Evolutionary conservation across 1,140 invertebrate genomes (phyloP), one percentile per base, ranked within the genome.

Genomic region (Formica exsecta): DNA sequence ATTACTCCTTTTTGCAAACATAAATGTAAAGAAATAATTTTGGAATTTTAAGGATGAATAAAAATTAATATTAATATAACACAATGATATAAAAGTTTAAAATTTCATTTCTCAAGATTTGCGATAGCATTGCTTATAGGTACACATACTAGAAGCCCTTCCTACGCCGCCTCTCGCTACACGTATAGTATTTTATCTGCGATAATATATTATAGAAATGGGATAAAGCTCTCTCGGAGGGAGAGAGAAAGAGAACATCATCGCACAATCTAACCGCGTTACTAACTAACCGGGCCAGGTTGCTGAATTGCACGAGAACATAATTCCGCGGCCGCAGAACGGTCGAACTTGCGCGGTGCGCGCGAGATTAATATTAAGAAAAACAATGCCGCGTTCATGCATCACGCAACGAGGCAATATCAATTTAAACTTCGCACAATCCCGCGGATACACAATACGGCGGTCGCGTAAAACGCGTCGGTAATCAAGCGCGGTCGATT

Each of bases 331-430:
- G 32, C 36, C 25, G 65, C 22, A 22, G 22, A 80, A 77, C 48
- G 65, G 54, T 61, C n/a, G 25, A 83, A 83, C 79, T 83, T 74
- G 68, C 38, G 54, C 79, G 65, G 44, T 16, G n/a, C 29, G 59
- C 19, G 62, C 32, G 44, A 74, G 77, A 88, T 88, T 88, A 87
- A 87, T 88, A 73, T 81, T 68, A 74, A 74, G 85, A 88, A 88
- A 88, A 87, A 88, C 87, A 74, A 65, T 41, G n/a, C 36, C 38
- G 70, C 19, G 29, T 76, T 54, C 32, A 48, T 59, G 62, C 29
- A 86, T 57, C 32, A 48, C 29, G 54, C 41, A 68, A 51, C 41
- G 62, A 41, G 51, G 62, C 71, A 59, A 86, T 86, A 87, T 87
- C 73, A 86, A 76, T 87, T 86, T 86, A 87, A 86, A 86, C 84